Percentiles rank a stretch among this genome's conserved stretches.
These are phyloP conservation scores for Cryptotis parvus DNA, from an alignment of 2,113 vertebrate genomes.

Conservation along the genomic window DNA sequence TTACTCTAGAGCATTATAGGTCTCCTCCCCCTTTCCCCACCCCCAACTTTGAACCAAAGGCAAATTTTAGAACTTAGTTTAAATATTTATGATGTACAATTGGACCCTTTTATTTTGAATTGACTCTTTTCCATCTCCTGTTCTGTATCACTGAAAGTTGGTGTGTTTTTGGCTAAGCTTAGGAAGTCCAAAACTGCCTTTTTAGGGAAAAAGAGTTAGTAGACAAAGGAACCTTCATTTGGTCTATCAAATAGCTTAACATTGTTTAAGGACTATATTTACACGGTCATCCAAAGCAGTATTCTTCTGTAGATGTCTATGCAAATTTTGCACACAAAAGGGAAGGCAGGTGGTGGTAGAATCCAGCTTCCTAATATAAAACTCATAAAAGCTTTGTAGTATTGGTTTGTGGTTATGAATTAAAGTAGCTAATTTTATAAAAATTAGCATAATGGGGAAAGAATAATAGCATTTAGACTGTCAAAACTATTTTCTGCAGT, in stretches of 20 bases:
- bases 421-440: constrained; percentile 77
- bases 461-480: constrained; percentile 68
- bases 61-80: constrained; percentile 47
- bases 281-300: constrained; percentile 44
- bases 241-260: constrained; percentile 54
- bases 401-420: constrained; percentile 76
- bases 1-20: constrained; percentile 46
- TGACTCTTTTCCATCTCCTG: constrained; percentile 17
- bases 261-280: constrained; percentile 56
- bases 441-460: constrained; percentile 75
- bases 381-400: constrained; percentile 71
- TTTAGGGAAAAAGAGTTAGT: constrained; percentile 17
- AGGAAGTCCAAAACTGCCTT: constrained; percentile 38
- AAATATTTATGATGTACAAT: not conserved
- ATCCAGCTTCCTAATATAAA: constrained; percentile 67
- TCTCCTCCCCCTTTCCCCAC: not conserved
- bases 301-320: constrained; percentile 47
- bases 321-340: constrained; percentile 69
- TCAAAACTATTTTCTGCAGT: constrained; percentile 74
- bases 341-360: constrained; percentile 65
- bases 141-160: constrained; percentile 18
- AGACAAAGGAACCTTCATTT: constrained; percentile 50
- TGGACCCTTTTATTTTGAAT: constrained; percentile 31
- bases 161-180: constrained; percentile 54
- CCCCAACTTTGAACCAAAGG: not conserved